Evolutionary conservation across 1,140 invertebrate genomes (phyloP).

Genomic region (Scylla paramamosain): DNA sequence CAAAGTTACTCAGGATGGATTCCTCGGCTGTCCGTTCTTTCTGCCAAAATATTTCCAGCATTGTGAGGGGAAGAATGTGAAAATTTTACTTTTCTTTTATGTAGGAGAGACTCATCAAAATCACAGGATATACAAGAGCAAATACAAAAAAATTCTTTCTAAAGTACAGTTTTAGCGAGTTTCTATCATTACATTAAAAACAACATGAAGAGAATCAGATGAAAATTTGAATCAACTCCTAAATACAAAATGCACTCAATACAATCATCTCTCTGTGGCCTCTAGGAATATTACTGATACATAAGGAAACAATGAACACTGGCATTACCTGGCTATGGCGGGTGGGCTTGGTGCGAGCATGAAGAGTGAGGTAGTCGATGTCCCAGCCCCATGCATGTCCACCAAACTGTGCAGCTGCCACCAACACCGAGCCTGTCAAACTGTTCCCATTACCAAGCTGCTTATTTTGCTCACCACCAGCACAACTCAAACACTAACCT

Average conservation of each 20-base stretch:
- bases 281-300: too few relatives aligned
- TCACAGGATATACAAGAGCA: too few relatives aligned
- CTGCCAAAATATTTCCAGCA: slow-evolving; percentile 30
- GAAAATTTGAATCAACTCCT: too few relatives aligned
- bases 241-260: too few relatives aligned
- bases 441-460: not conserved
- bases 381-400: slow-evolving; percentile 94
- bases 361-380: slow-evolving; percentile 96
- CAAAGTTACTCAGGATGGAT: slow-evolving; percentile 91
- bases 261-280: too few relatives aligned
- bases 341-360: slow-evolving; percentile 90
- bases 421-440: slow-evolving; percentile 86
- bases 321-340: slow-evolving; percentile 80
- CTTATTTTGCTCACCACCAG: not conserved
- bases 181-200: slow-evolving; percentile 47
- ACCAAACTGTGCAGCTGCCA: slow-evolving; percentile 94
- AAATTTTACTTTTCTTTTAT: too few relatives aligned
- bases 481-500: not conserved
- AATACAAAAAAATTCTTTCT: too few relatives aligned
- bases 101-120: too few relatives aligned
- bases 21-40: slow-evolving; percentile 88
- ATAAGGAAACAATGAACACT: too few relatives aligned
- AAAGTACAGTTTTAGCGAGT: too few relatives aligned
- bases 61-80: too few relatives aligned
- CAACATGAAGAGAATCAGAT: too few relatives aligned